Evolutionary conservation across 2,797 vertebrate genomes (phyloP).

Genomic region (Prunella strophiata): DNA sequence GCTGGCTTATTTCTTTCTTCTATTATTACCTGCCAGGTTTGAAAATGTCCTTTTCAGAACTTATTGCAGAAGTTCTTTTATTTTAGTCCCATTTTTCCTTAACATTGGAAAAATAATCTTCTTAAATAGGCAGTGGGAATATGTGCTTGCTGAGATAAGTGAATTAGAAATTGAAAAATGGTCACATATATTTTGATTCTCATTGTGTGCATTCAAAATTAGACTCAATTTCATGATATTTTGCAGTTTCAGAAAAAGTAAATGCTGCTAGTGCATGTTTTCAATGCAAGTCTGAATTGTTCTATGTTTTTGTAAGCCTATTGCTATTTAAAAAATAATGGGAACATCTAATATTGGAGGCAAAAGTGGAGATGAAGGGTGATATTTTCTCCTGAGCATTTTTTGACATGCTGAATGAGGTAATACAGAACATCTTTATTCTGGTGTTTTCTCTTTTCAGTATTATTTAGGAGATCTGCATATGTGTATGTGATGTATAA

Average conservation of each 20-base stretch:
- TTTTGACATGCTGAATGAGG: background rate
- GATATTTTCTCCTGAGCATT: background rate
- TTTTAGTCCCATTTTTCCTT: background rate
- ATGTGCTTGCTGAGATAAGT: background rate
- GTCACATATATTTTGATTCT: background rate
- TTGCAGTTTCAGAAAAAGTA: background rate
- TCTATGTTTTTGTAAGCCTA: background rate
- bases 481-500: background rate
- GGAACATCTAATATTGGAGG: background rate
- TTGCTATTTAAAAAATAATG: conserved; percentile 4
- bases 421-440: conserved; percentile 1
- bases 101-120: background rate
- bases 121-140: background rate
- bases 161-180: background rate
- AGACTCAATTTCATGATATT: background rate
- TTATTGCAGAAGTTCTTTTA: background rate
- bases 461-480: background rate
- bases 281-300: background rate
- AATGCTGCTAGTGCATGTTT: background rate
- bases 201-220: background rate
- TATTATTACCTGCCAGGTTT: background rate
- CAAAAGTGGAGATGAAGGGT: background rate
- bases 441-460: background rate
- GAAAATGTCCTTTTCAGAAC: background rate
- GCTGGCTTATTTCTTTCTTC: background rate